Conservation (phyloP, 1,140 invertebrate genomes). For the Meloidogyne hapla region DNA sequence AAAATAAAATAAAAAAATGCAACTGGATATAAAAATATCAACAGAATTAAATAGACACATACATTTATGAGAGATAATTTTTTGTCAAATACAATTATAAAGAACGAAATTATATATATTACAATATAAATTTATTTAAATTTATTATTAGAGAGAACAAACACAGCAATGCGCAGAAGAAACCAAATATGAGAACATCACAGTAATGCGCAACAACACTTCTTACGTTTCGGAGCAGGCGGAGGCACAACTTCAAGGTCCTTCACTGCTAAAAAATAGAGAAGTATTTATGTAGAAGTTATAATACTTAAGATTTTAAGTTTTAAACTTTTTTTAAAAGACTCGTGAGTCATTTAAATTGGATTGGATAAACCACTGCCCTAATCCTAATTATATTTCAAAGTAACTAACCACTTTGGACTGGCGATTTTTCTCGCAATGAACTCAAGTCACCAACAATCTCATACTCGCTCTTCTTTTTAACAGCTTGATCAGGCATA, state of each 20-base stretch:
- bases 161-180: background rate
- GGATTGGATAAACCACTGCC: no score
- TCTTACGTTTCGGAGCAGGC: background rate
- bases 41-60: no score
- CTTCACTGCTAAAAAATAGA: background rate
- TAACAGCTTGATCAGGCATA: background rate
- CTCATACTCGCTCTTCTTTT: background rate
- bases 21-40: background rate
- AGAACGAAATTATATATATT: background rate
- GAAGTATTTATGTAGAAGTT: no score
- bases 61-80: background rate
- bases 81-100: background rate
- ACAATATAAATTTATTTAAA: background rate
- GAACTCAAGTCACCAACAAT: background rate
- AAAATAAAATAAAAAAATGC: background rate
- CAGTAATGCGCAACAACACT: background rate
- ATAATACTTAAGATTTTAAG: no score
- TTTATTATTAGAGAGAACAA: background rate
- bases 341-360: no score
- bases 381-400: background rate
- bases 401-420: background rate
- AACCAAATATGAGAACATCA: background rate
- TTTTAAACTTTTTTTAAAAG: no score
- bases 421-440: background rate
- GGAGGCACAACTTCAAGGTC: background rate